Percentiles rank a stretch among this genome's conserved stretches.
phyloP scores from a whole-genome alignment of 2,888 invertebrate genomes.

The Arenicola marina region DNA sequence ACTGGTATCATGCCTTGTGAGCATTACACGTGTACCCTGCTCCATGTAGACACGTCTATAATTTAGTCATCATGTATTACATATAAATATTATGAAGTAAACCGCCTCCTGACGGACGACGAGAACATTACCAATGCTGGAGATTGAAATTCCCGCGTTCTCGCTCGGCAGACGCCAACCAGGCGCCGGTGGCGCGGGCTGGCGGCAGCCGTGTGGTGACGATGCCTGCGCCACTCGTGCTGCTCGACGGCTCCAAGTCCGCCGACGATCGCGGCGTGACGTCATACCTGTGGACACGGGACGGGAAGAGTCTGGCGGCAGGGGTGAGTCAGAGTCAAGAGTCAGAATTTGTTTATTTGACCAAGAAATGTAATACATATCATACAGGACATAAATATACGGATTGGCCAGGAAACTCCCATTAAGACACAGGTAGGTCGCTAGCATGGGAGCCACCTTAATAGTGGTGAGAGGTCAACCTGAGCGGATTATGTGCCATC shows the following conservation, averaged over 20 bases:
- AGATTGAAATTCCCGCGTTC: too few relatives aligned
- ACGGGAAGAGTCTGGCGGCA: constrained; percentile 75
- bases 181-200: constrained; percentile 84
- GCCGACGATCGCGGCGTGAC: constrained; percentile 85
- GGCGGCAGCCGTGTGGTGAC: constrained; percentile 82
- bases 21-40: too few relatives aligned
- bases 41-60: too few relatives aligned
- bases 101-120: too few relatives aligned
- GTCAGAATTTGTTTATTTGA: background rate
- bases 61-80: too few relatives aligned
- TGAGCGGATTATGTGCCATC: too few relatives aligned
- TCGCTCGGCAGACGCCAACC: constrained; percentile 77
- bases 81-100: too few relatives aligned
- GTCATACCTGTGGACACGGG: constrained; percentile 81
- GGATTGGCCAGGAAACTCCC: background rate
- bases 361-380: background rate
- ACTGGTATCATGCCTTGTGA: too few relatives aligned
- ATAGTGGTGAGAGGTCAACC: too few relatives aligned
- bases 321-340: constrained; percentile 64
- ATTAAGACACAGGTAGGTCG: background rate
- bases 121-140: too few relatives aligned
- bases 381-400: background rate
- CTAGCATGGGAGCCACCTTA: background rate
- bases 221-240: constrained; percentile 76
- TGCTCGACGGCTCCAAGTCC: constrained; percentile 83